Evolutionary conservation across 2,888 invertebrate genomes (phyloP).

Genomic region (Zygogramma bicolorata): DNA sequence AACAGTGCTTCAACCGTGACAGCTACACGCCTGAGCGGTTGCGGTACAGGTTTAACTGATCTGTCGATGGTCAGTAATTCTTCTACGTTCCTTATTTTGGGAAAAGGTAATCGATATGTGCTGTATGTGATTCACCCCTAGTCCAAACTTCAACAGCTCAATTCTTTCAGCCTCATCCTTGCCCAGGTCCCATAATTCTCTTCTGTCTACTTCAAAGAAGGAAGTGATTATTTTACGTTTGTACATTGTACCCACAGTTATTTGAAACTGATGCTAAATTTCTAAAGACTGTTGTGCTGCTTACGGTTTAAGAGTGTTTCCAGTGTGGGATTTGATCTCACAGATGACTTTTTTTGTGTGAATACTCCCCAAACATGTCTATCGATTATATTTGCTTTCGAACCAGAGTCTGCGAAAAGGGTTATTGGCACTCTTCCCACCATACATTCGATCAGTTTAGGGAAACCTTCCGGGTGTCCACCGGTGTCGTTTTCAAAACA

Average conservation of each 20-base stretch:
- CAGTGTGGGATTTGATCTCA: too few species aligned
- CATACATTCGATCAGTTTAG: slow-evolving; percentile 31
- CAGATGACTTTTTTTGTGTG: neutral
- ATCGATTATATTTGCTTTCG: slow-evolving; percentile 42
- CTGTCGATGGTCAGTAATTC: slow-evolving; percentile 40
- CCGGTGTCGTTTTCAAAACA: too few species aligned
- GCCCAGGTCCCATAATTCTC: slow-evolving; percentile 42
- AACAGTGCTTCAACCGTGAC: slow-evolving; percentile 36
- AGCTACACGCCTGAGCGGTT: slow-evolving; percentile 25
- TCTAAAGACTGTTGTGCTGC: neutral
- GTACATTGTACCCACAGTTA: slow-evolving; percentile 28
- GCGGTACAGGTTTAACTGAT: slow-evolving; percentile 3
- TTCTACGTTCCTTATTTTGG: slow-evolving; percentile 40
- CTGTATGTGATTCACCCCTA: slow-evolving; percentile 26
- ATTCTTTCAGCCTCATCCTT: slow-evolving; percentile 42
- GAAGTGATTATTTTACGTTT: slow-evolving; percentile 30
- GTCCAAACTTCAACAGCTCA: slow-evolving; percentile 44
- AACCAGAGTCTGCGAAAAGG: slow-evolving; percentile 46
- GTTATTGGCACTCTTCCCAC: slow-evolving; percentile 41
- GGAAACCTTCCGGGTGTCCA: too few species aligned
- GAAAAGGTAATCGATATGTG: slow-evolving; percentile 40
- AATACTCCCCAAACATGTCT: neutral
- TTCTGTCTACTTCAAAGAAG: slow-evolving; percentile 41
- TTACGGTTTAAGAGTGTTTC: slow-evolving; percentile 39
- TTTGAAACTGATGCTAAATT: slow-evolving; percentile 17